Base-by-base conservation (phyloP, 2,888 invertebrate genomes). In the Agrypnus murinus region DNA sequence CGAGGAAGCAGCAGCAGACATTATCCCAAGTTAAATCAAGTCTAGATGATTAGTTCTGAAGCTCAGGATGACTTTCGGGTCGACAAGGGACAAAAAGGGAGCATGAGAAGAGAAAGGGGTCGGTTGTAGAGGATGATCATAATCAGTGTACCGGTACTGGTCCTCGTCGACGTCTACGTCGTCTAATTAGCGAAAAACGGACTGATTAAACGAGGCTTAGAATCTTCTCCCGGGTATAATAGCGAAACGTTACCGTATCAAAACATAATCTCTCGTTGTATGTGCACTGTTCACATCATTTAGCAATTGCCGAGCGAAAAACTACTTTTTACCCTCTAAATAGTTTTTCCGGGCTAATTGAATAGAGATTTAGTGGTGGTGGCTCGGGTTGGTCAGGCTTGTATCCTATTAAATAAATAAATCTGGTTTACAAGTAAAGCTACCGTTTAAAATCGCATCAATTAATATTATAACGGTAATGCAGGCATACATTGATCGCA, bases 361-460 rank as follows among this genome's bases (percentile, higher is more conserved):
- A 64, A 64, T 58, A 17, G 46, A 34, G 57, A 25, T 34, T 32
- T 50, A 43, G 67, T 19, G 32, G 36, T 36, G 31, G 7, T 50
- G n/a, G 48, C 3, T 25, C 25, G 25, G 3, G 25, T 25, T 14
- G 59, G 34, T 32, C 31, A 48, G 14, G 36, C 17, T 38, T 14
- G 43, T 59, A 50, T 66, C 59, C 66, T 50, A 66, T 66, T 66
- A 59, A 40, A 66, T 59, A 66, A 66, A 48, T 66, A 50, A 64
- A 66, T 66, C 48, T 60, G 66, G 59, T 50, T 59, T 59, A 50
- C 66, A 43, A 55, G 53, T 40, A 55, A 53, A 64, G 38, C 64
- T 59, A 38, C 40, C 58, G 59, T 66, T 66, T 66, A 66, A 59
- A 66, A 66, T 59, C 66, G 40, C 66, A 60, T 66, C 50, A 66